Conservation (phyloP, 2,888 invertebrate genomes). For the Drosophila maculinotata region DNA sequence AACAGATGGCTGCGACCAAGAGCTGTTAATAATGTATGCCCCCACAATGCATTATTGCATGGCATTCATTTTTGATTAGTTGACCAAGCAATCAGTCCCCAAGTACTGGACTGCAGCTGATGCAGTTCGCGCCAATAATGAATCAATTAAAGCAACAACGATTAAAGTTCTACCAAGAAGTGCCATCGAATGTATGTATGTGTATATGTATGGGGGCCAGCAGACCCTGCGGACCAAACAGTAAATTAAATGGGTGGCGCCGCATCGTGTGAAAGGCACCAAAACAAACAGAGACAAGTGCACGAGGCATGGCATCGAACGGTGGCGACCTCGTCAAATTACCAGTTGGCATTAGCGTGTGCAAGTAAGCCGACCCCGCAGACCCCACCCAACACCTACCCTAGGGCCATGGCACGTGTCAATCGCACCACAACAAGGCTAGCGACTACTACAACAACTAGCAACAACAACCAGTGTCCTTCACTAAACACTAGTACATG, state of each 20-base stretch:
- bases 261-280: not conserved
- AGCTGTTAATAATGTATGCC: no score
- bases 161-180: constrained; percentile 1
- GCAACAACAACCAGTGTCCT: constrained; percentile 5
- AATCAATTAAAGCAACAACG: not conserved
- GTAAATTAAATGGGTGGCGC: not conserved
- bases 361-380: not conserved
- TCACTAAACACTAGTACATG: not conserved
- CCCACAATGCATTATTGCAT: not conserved
- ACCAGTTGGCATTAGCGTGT: constrained; percentile 40
- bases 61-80: not conserved
- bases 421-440: constrained; percentile 15
- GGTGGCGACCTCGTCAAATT: constrained; percentile 17
- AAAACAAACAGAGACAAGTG: not conserved
- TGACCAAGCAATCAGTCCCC: not conserved
- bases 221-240: not conserved
- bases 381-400: not conserved
- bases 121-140: not conserved
- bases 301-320: not conserved
- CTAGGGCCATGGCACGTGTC: constrained; percentile 23
- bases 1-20: no score
- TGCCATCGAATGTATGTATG: constrained; percentile 3
- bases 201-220: not conserved
- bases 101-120: constrained; percentile 10
- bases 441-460: not conserved